Conservation (phyloP, 2,113 vertebrate species). For the Centropus unirufus region DNA sequence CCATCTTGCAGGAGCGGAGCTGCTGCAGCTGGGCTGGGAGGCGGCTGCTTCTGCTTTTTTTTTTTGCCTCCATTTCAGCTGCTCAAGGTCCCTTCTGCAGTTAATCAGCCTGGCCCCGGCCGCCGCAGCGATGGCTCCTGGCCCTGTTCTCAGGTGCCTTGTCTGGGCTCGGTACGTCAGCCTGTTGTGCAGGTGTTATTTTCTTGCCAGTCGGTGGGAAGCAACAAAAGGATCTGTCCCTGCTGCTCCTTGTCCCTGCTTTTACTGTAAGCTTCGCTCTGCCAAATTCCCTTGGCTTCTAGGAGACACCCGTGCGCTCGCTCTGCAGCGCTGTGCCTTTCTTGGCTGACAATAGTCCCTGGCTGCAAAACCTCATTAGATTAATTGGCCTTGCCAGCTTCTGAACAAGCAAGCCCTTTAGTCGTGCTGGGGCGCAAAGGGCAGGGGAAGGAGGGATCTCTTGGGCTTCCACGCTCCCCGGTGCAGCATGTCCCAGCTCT, state of each 20-base stretch:
- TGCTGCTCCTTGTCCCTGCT: constrained; percentile 6
- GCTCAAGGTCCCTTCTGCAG: neutral
- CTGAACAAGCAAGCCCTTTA: constrained; percentile 56
- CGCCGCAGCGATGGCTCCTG: neutral
- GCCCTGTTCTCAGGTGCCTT: constrained; percentile 3
- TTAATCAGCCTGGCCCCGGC: neutral
- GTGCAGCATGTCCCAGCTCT: neutral
- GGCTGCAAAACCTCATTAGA: constrained; percentile 71
- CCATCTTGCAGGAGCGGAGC: neutral
- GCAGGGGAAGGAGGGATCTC: constrained; percentile 48
- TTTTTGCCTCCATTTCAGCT: neutral
- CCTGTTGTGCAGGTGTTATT: neutral
- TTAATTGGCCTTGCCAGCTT: constrained; percentile 69
- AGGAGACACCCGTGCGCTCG: constrained; percentile 23
- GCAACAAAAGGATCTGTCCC: constrained; percentile 17
- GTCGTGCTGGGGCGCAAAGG: constrained; percentile 6
- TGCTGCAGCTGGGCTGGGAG: neutral
- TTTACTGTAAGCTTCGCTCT: constrained; percentile 7
- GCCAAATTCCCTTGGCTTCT: constrained; percentile 61
- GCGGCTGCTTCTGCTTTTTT: neutral
- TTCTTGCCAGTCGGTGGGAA: neutral
- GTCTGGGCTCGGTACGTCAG: neutral
- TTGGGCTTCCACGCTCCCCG: neutral
- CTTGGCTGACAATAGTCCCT: constrained; percentile 62
- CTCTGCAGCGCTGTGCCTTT: constrained; percentile 37